Evolutionary conservation across 2,113 vertebrate species (phyloP).

Genomic region (Anolis carolinensis): DNA sequence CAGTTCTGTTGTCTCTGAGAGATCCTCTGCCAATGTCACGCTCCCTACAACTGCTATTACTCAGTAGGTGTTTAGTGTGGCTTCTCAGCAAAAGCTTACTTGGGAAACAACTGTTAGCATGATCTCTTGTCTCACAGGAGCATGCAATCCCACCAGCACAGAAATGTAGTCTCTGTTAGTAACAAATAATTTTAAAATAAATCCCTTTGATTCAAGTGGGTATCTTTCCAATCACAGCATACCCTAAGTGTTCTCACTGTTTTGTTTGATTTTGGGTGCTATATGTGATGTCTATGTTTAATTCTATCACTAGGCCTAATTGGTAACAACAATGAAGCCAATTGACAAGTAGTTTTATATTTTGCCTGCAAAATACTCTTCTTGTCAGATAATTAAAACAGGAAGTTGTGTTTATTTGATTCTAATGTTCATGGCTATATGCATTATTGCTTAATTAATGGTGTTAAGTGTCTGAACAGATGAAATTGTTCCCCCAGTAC

Average conservation of each 20-base stretch:
- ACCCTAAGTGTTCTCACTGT: background rate
- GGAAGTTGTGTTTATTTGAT: constrained; percentile 50
- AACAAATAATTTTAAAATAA: background rate
- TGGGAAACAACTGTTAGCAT: too few relatives aligned
- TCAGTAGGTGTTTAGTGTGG: too few relatives aligned
- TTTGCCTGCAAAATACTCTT: constrained; percentile 37
- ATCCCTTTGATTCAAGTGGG: background rate
- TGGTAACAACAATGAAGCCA: constrained; percentile 44
- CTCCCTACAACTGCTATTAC: too few relatives aligned
- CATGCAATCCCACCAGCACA: too few relatives aligned
- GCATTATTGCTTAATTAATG: constrained; percentile 67
- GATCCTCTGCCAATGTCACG: too few relatives aligned
- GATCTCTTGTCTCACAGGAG: too few relatives aligned
- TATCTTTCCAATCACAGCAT: too few relatives aligned
- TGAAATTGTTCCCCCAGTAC: constrained; percentile 32
- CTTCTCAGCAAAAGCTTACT: too few relatives aligned
- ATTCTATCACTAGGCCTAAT: background rate
- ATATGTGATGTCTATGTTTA: too few relatives aligned
- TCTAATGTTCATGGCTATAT: constrained; percentile 43
- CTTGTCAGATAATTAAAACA: constrained; percentile 64
- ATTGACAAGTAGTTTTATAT: constrained; percentile 41
- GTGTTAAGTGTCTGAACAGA: constrained; percentile 55
- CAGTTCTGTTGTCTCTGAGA: too few relatives aligned
- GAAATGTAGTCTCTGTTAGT: too few relatives aligned
- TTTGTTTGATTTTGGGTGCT: constrained; percentile 24